Evolutionary conservation across 1,140 invertebrate genomes (phyloP).

Genomic region (Babylonia areolata): DNA sequence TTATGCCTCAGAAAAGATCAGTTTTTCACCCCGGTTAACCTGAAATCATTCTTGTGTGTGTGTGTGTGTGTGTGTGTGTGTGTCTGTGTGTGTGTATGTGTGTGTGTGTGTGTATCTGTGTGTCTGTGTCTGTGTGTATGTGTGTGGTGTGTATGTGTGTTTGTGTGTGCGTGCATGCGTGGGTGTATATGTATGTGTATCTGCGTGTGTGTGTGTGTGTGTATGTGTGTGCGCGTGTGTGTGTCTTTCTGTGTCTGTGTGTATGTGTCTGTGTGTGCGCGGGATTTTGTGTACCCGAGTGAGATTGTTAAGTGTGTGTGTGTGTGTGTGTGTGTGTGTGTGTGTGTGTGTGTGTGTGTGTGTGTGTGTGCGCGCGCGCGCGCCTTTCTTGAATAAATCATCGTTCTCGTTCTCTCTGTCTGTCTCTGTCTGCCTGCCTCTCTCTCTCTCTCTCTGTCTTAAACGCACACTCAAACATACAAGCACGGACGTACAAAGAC

Average conservation of each 20-base stretch:
- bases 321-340: background rate
- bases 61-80: conserved; percentile 24
- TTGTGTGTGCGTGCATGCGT: no score
- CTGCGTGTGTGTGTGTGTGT: conserved; percentile 3
- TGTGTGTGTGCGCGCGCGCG: no score
- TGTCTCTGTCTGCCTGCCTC: no score
- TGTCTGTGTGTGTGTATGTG: conserved; percentile 14
- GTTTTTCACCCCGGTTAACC: background rate
- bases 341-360: background rate
- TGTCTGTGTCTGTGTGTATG: no score
- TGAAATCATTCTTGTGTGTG: no score
- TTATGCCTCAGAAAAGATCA: background rate
- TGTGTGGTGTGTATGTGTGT: no score
- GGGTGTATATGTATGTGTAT: no score
- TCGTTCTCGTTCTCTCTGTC: no score
- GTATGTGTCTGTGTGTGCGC: background rate
- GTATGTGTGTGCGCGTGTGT: background rate
- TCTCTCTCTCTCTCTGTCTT: no score
- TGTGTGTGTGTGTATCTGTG: conserved; percentile 3
- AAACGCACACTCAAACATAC: no score
- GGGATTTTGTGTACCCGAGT: background rate
- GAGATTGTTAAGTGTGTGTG: background rate
- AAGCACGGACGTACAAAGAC: background rate
- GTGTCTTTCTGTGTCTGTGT: no score
- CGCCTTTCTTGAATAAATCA: no score